phyloP scores from a whole-genome alignment of 2,797 vertebrate species.

The Squalus acanthias region DNA sequence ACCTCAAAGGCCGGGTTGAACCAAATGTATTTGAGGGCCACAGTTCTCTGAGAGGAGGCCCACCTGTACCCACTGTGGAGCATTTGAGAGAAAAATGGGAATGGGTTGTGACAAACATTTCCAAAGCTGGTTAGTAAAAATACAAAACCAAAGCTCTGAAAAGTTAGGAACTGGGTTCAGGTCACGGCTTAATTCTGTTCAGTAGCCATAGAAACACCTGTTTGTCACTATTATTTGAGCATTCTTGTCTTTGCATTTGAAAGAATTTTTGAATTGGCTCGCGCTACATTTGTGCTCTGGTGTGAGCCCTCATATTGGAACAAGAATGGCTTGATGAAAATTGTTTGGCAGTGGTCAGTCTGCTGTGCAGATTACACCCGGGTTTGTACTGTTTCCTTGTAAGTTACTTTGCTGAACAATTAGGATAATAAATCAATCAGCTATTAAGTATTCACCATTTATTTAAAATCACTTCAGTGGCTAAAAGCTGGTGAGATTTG shows the following conservation, averaged over 20 bases:
- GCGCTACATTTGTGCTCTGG: too few relatives aligned
- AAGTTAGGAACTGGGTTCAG: not conserved
- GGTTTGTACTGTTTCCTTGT: not conserved
- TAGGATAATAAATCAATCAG: not conserved
- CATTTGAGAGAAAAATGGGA: not conserved
- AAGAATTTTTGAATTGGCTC: slow-evolving; percentile 1
- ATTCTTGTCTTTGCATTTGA: not conserved
- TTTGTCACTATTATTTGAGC: not conserved
- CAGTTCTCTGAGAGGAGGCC: not conserved
- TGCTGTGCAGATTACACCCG: not conserved
- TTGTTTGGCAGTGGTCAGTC: not conserved
- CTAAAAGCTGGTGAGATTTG: not conserved
- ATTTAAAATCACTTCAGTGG: slow-evolving; percentile 3
- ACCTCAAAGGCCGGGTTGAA: not conserved
- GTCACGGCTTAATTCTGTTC: not conserved
- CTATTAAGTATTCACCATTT: not conserved
- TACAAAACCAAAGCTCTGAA: not conserved
- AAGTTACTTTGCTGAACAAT: not conserved
- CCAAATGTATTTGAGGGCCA: not conserved
- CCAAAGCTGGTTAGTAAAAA: not conserved
- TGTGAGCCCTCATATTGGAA: not conserved
- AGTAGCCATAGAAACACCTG: too few relatives aligned
- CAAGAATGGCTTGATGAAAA: not conserved
- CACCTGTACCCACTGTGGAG: too few relatives aligned
- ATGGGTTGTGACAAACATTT: not conserved